Evolutionary conservation across 2,888 invertebrate genomes (phyloP).

Genomic region (Schizotus pectinicornis): DNA sequence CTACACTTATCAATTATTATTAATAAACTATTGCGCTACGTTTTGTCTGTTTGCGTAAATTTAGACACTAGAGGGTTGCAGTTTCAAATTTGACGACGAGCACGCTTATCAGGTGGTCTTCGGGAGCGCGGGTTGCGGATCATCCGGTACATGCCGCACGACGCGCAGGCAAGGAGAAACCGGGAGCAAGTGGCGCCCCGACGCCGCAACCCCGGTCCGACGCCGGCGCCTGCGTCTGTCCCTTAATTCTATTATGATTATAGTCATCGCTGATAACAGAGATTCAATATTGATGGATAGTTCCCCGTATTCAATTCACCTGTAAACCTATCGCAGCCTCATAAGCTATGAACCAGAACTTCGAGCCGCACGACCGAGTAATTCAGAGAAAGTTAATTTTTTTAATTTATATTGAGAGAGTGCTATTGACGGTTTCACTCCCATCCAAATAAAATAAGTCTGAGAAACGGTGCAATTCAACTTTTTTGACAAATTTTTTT

Average conservation of each 20-base stretch:
- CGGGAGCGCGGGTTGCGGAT: constrained; percentile 42
- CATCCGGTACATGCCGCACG: constrained; percentile 45
- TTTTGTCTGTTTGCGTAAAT: constrained; percentile 5
- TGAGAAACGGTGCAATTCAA: too few species aligned
- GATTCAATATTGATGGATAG: constrained; percentile 42
- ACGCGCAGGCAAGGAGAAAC: constrained; percentile 43
- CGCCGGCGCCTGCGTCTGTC: constrained; percentile 51
- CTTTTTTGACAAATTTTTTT: too few species aligned
- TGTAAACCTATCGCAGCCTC: too few species aligned
- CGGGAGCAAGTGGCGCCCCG: constrained; percentile 50
- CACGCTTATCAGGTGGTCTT: constrained; percentile 44
- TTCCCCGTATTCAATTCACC: constrained; percentile 8
- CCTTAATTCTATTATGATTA: constrained; percentile 53
- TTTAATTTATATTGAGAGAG: too few species aligned
- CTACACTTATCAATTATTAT: not conserved
- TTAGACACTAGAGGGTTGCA: constrained; percentile 3
- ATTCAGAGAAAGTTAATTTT: too few species aligned
- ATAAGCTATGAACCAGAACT: too few species aligned
- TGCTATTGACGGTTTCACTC: too few species aligned
- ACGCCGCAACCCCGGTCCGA: constrained; percentile 46
- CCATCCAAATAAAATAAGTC: too few species aligned
- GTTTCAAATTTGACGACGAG: constrained; percentile 26
- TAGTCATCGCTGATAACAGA: constrained; percentile 51
- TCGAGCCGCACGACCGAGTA: too few species aligned
- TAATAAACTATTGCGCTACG: constrained; percentile 5